These are phyloP conservation scores for Heloderma charlesbogerti DNA, from an alignment of 2,113 vertebrate genomes.

Conservation along the genomic window DNA sequence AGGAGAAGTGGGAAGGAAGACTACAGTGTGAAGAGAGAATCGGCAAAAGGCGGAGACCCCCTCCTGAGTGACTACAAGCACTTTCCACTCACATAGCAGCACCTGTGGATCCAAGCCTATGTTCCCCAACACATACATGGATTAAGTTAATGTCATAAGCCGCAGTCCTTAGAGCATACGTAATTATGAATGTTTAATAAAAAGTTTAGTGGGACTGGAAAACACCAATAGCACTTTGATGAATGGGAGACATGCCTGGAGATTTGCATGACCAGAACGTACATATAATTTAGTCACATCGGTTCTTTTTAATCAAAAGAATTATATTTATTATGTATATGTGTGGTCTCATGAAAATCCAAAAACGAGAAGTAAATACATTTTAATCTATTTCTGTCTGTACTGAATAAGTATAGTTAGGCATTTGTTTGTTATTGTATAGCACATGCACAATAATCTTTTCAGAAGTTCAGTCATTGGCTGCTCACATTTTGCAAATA, in stretches of 20 bases:
- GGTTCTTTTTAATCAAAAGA: constrained; percentile 25
- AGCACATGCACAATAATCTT: constrained; percentile 75
- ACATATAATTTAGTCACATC: constrained; percentile 31
- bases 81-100: not conserved
- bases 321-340: constrained; percentile 55
- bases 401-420: constrained; percentile 71
- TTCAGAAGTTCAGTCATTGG: constrained; percentile 66
- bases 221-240: constrained; percentile 9
- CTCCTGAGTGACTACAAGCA: not conserved
- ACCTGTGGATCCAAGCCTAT: not conserved
- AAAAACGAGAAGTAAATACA: constrained; percentile 72
- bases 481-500: constrained; percentile 70
- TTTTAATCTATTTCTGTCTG: constrained; percentile 72
- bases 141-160: not conserved
- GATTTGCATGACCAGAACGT: constrained; percentile 3
- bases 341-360: constrained; percentile 71
- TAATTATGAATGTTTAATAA: constrained; percentile 7
- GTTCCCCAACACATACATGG: not conserved
- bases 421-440: constrained; percentile 64
- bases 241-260: constrained; percentile 34
- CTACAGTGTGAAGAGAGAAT: not conserved
- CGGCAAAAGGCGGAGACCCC: not conserved
- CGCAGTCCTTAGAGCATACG: not conserved
- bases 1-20: not conserved
- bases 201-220: not conserved